Conservation (phyloP, 2,888 invertebrate genomes). For the Syrista parreyssii region DNA sequence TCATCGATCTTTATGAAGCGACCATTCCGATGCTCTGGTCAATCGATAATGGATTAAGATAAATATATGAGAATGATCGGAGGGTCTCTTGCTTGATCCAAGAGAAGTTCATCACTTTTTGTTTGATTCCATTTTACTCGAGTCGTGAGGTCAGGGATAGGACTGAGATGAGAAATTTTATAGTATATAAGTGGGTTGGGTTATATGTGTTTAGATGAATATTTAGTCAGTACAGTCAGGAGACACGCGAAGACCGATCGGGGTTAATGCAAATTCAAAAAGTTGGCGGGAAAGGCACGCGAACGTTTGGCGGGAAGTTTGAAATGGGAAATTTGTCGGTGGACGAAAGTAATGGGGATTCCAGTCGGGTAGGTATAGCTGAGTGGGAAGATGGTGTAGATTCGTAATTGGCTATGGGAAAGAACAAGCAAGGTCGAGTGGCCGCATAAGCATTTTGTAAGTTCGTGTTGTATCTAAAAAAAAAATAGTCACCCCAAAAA, state of each 20-base stretch:
- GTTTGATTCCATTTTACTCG: background rate
- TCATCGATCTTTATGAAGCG: constrained; percentile 1
- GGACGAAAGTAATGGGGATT: background rate
- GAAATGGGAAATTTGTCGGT: background rate
- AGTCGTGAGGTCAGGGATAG: background rate
- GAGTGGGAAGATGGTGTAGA: background rate
- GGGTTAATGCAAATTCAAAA: background rate
- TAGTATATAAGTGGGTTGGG: background rate
- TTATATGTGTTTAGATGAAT: background rate
- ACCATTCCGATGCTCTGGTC: background rate
- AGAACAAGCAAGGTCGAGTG: background rate
- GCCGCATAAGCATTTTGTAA: background rate
- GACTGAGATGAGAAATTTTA: background rate
- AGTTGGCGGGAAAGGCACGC: background rate
- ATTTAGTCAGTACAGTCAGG: background rate
- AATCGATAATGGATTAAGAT: background rate
- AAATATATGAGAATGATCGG: background rate
- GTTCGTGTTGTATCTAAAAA: constrained; percentile 8
- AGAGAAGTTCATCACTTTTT: background rate
- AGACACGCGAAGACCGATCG: background rate
- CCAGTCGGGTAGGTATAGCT: background rate
- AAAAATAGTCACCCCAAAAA: constrained; percentile 21
- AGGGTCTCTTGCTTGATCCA: background rate
- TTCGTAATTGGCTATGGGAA: background rate
- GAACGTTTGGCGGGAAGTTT: background rate